Base-by-base conservation (phyloP, 2,113 vertebrate genomes). In the Mystacornis crossleyi region DNA sequence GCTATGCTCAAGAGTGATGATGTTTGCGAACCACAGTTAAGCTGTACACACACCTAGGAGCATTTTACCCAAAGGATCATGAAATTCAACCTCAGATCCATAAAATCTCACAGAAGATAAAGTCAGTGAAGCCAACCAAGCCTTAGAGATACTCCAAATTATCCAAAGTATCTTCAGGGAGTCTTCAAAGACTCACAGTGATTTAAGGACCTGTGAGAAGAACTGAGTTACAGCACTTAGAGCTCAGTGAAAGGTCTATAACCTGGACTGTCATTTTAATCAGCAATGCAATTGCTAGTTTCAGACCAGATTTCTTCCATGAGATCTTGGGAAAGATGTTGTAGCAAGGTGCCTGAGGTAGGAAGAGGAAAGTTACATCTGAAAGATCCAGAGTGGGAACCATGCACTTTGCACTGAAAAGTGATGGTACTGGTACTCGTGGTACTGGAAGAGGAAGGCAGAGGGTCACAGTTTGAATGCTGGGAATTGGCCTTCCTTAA, bases 321-420 rank as follows among this genome's bases (percentile, higher is more conserved):
- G 23, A 75, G 18, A 36, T 58, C 64, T 62, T 73, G 21, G n/a
- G 31, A 86, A 55, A 69, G 10, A 20, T 67, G 17, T 15, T 88
- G 24, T 50, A 42, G 8, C 48, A 69, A 75, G 28, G 12, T 48
- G 28, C 42, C 31, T 45, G 25, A 69, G 28, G 25, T 50, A 55
- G 53, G 13, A 86, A 31, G 15, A 43, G 6, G 28, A 72, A 80
- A 61, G 25, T 50, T 48, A 34, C 17, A 91, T 28, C 25, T 40
- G 62, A 65, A 86, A 74, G 28, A 47, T 50, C 29, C 40, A 43
- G 34, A 61, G 15, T 33, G 18, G 21, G 24, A 93, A 18, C 12
- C 8, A 47, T 18, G 16, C 0, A 0, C 18, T 65, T 53, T 23
- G 47, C 60, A 23, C 28, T 20, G 34, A 9, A 24, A 43, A 64